phyloP scores from a whole-genome alignment of 2,797 vertebrate species.

The Glyptemys insculpta region DNA sequence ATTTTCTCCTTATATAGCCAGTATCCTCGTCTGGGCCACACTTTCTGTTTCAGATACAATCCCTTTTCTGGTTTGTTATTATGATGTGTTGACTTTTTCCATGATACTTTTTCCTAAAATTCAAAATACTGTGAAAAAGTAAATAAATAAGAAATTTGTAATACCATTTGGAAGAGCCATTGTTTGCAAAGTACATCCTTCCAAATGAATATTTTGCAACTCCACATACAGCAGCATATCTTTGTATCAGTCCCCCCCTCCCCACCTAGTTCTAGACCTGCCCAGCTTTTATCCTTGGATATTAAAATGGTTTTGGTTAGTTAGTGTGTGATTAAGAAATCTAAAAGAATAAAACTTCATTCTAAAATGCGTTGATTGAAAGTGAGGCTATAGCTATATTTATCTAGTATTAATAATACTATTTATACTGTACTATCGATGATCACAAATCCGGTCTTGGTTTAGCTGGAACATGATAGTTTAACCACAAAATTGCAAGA shows the following conservation, averaged over 20 bases:
- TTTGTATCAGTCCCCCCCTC: not conserved
- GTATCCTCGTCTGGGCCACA: not conserved
- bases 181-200: not conserved
- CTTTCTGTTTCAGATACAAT: not conserved
- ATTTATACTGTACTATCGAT: not conserved
- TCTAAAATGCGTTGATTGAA: not conserved
- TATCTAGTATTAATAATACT: not conserved
- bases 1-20: not conserved
- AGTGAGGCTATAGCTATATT: not conserved
- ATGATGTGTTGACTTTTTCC: not conserved
- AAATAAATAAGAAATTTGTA: constrained; percentile 24
- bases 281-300: not conserved
- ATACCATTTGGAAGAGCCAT: not conserved
- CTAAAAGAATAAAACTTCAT: not conserved
- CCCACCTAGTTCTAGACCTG: not conserved
- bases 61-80: not conserved
- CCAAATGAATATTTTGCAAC: not conserved
- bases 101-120: not conserved
- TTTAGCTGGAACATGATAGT: not conserved
- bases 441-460: not conserved
- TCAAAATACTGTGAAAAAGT: not conserved
- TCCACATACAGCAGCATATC: not conserved
- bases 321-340: not conserved
- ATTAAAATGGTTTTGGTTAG: not conserved
- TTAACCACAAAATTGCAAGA: constrained; percentile 1